A percentile compares a stretch with the other conserved stretches of the same genome.
Evolutionary conservation across 2,113 vertebrate genomes (phyloP).

Genomic region (Aldabrachelys gigantea): DNA sequence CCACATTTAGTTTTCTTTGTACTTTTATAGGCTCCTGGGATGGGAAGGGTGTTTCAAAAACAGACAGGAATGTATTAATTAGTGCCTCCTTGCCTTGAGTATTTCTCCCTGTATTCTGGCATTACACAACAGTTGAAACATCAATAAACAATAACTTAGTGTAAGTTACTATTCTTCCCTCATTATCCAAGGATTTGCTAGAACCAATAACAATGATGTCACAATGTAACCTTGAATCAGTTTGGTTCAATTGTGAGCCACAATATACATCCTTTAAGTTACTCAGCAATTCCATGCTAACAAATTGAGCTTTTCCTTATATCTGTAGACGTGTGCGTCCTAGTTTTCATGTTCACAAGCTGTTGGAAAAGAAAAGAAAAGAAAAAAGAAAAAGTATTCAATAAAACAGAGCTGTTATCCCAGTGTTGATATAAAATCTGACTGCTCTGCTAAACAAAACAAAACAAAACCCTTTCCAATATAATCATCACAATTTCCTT

Average conservation of each 20-base stretch:
- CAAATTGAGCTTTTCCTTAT: conserved; percentile 47
- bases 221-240: conserved; percentile 70
- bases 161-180: conserved; percentile 74
- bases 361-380: conserved; percentile 25
- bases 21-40: conserved; percentile 9
- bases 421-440: neutral
- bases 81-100: conserved; percentile 57
- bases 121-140: conserved; percentile 71
- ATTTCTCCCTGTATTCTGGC: conserved; percentile 45
- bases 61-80: conserved; percentile 63
- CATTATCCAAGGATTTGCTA: conserved; percentile 68
- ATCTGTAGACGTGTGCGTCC: conserved; percentile 36
- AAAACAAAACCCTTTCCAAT: neutral
- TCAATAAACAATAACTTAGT: conserved; percentile 73
- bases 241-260: conserved; percentile 43
- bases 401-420: conserved; percentile 18
- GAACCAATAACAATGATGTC: conserved; percentile 65
- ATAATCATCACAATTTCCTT: neutral
- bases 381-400: neutral
- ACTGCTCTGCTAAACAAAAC: neutral
- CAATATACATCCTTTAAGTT: conserved; percentile 64
- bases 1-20: conserved; percentile 2
- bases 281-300: conserved; percentile 48
- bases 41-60: conserved; percentile 49
- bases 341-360: conserved; percentile 10